Evolutionary conservation across 2,888 invertebrate species (phyloP).

Genomic region (Drosophila nigritarsus): DNA sequence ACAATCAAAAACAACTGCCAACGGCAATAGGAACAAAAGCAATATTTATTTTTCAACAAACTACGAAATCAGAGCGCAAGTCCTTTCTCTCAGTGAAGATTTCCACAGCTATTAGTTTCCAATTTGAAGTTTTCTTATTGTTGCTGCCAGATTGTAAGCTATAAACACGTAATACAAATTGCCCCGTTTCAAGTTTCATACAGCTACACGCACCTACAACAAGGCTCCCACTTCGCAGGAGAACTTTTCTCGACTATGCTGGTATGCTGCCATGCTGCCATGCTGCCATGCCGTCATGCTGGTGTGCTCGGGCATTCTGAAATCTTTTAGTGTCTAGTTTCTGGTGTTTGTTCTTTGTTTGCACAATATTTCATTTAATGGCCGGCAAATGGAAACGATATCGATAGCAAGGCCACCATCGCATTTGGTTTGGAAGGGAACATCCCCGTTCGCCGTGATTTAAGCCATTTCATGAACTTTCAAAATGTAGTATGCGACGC

Average conservation of each 20-base stretch:
- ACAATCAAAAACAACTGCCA: background rate
- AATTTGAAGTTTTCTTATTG: constrained; percentile 57
- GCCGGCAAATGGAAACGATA: constrained; percentile 19
- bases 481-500: constrained; percentile 18
- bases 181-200: constrained; percentile 52
- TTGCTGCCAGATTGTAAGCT: constrained; percentile 52
- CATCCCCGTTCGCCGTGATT: constrained; percentile 27
- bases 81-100: constrained; percentile 35
- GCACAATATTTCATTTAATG: constrained; percentile 53
- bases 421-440: background rate
- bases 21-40: background rate
- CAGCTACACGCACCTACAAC: constrained; percentile 40
- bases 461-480: constrained; percentile 58
- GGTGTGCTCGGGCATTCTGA: background rate
- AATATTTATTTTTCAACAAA: constrained; percentile 6
- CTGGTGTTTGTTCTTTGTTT: constrained; percentile 48
- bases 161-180: constrained; percentile 72
- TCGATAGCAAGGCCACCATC: constrained; percentile 1
- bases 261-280: no score
- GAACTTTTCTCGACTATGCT: background rate
- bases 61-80: constrained; percentile 32
- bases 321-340: constrained; percentile 52
- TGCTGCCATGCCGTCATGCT: background rate
- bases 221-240: background rate
- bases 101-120: constrained; percentile 66